Base-by-base conservation (phyloP, 1,140 invertebrate species). In the Diabrotica virgifera region DNA sequence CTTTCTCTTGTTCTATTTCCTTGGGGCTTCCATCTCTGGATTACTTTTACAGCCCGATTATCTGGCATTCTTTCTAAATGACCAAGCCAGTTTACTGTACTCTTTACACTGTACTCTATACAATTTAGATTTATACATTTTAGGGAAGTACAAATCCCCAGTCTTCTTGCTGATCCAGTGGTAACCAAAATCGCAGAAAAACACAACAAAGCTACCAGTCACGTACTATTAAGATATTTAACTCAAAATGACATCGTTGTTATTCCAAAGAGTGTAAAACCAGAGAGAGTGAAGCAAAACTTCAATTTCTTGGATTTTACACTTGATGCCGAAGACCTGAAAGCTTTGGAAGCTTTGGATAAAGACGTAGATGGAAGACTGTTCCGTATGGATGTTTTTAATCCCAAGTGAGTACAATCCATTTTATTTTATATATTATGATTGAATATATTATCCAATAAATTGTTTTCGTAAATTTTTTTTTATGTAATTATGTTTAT, bases 221-320 rank as follows among this genome's bases (percentile, higher is more conserved):
- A 95, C 81, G 80, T 96, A 46, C 80, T 95, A 52, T 76, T 96
- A 0, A 83, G 90, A 46, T 91, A 89, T 79, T 82, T 91, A 53
- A 74, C 94, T 0, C 87, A 94, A 76, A 82, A 86, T 57, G 87
- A 86, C 11, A 80, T 94, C 6, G 81, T 86, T 50, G 89, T 90
- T 13, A 93, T 96, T 74, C 93, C 93, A 52, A 96, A 96, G 80
- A 94, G 91, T 77, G 86, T 86, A 0, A 92, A 87, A 73, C 80
- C 86, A 0, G 77, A 83, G 5, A 84, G 93, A 73, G 82, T 96
- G 0, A 85, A 85, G 73, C 79, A 85, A 74, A 88, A 88, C 71
- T 75, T 86, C 13, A 76, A 86, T 66, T 78, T 89, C 60, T 88
- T 88, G 67, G 83, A 87, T 73, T 89, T 89, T 72, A 77, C 83